A percentile compares a stretch with the other conserved stretches of the same genome.
Evolutionary conservation across 1,140 invertebrate genomes (phyloP).

Genomic region (Araneus ventricosus): DNA sequence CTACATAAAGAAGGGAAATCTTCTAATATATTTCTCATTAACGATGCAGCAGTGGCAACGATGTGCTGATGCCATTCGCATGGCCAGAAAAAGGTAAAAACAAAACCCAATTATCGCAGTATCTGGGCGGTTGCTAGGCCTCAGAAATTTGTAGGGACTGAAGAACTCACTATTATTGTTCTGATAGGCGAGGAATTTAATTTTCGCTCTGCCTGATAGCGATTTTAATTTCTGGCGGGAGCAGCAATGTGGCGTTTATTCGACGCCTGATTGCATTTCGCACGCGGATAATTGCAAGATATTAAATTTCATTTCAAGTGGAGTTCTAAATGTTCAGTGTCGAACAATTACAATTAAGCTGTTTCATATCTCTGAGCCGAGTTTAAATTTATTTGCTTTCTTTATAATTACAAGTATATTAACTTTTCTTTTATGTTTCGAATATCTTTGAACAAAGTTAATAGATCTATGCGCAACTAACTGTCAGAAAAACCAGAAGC

Average conservation of each 20-base stretch:
- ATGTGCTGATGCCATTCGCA: neutral
- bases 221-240: constrained; percentile 12
- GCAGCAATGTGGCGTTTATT: neutral
- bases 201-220: neutral
- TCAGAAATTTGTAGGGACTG: neutral
- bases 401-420: too few relatives aligned
- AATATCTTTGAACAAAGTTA: too few relatives aligned
- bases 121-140: constrained; percentile 21
- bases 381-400: too few relatives aligned
- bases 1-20: neutral
- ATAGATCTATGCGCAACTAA: too few relatives aligned
- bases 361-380: too few relatives aligned
- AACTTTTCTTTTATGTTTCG: too few relatives aligned
- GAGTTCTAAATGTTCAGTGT: neutral
- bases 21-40: constrained; percentile 74
- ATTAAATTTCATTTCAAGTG: neutral
- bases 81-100: constrained; percentile 15
- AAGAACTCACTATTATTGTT: neutral
- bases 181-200: constrained; percentile 2
- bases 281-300: neutral
- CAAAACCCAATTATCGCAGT: constrained; percentile 39
- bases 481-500: too few relatives aligned
- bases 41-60: constrained; percentile 27
- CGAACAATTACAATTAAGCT: neutral
- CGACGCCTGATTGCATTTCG: neutral